Percentiles rank a stretch among this genome's conserved stretches.
phyloP scores from a whole-genome alignment of 2,113 vertebrate species.

The Gallinago jamesoni region DNA sequence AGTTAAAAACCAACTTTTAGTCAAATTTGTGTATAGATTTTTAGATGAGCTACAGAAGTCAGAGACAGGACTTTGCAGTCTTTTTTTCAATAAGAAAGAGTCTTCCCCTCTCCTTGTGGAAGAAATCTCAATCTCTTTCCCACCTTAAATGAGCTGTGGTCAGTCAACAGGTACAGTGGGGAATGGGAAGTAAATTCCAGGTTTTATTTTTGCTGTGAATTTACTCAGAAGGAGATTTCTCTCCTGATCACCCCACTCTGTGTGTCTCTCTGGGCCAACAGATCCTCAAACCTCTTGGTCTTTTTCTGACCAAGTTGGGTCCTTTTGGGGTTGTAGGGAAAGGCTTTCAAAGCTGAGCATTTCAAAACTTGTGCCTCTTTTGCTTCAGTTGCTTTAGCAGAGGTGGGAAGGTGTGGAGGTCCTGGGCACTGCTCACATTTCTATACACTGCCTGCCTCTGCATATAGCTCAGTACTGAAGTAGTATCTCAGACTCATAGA shows the following conservation, averaged over 20 bases:
- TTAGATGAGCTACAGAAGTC: too few relatives aligned
- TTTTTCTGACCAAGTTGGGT: background rate
- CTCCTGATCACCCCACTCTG: background rate
- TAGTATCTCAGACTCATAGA: background rate
- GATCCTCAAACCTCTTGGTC: background rate
- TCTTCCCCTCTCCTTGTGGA: too few relatives aligned
- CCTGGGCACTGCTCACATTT: background rate
- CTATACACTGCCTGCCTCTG: background rate
- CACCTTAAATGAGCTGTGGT: too few relatives aligned
- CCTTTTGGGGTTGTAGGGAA: background rate
- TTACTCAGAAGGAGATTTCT: background rate
- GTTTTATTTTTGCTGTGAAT: background rate
- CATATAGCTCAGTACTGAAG: accelerated
- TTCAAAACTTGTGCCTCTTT: background rate
- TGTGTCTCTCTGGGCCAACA: background rate
- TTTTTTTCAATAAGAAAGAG: too few relatives aligned
- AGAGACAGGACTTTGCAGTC: too few relatives aligned
- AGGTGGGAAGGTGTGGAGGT: background rate
- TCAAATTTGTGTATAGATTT: background rate
- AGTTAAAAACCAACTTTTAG: background rate
- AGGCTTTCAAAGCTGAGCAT: background rate
- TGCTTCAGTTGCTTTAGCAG: conserved; percentile 20
- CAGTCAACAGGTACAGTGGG: background rate
- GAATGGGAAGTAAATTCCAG: background rate
- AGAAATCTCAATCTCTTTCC: too few relatives aligned